Conservation (phyloP, 2,888 invertebrate genomes). For the Ophraella communa region DNA sequence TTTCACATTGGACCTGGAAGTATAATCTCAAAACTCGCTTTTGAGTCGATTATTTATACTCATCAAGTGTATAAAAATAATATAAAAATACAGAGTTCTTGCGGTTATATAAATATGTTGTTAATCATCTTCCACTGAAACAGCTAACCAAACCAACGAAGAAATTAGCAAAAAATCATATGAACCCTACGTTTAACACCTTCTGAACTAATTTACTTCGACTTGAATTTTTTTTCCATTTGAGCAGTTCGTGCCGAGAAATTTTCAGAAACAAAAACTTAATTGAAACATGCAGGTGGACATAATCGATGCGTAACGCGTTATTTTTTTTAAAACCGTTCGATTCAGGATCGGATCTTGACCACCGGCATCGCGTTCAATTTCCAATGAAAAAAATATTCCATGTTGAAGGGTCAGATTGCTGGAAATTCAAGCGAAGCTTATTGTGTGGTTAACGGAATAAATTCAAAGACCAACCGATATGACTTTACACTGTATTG, state of each 20-base stretch:
- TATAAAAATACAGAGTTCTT: too few relatives aligned
- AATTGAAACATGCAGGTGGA: conserved; percentile 36
- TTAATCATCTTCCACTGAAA: too few relatives aligned
- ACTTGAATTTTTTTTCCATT: conserved; percentile 11
- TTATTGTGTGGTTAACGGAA: neutral
- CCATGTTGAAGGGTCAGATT: neutral
- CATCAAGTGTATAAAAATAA: too few relatives aligned
- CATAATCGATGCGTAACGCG: conserved; percentile 38
- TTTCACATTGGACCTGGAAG: too few relatives aligned
- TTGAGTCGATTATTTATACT: too few relatives aligned
- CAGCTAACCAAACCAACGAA: too few relatives aligned
- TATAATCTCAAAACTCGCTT: too few relatives aligned
- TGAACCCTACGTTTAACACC: conserved; percentile 15
- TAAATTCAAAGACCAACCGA: too few relatives aligned
- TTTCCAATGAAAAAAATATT: neutral
- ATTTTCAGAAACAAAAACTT: conserved; percentile 28
- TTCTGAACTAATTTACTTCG: conserved; percentile 15
- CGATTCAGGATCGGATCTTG: neutral
- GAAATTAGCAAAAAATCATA: neutral
- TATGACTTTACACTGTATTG: neutral
- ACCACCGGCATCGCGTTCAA: neutral
- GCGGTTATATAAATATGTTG: too few relatives aligned
- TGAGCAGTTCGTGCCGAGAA: conserved; percentile 20
- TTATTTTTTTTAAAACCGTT: conserved; percentile 32
- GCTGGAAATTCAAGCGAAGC: neutral